Evolutionary conservation across 1,140 invertebrate species (phyloP).

Genomic region (Heliothis virescens): DNA sequence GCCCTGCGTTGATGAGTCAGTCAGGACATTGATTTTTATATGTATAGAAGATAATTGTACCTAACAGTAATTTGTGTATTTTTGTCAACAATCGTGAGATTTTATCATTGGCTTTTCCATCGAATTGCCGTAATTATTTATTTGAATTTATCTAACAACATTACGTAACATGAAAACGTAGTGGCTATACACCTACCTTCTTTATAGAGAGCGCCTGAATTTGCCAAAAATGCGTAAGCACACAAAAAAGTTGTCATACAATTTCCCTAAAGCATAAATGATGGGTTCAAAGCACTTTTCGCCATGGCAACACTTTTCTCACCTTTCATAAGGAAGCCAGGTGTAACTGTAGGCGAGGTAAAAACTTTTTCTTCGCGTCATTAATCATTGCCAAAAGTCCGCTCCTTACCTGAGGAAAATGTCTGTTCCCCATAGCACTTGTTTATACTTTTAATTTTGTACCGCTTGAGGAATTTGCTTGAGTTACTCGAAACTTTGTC

Average conservation of each 20-base stretch:
- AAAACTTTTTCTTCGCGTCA: slow-evolving; percentile 59
- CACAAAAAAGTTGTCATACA: slow-evolving; percentile 16
- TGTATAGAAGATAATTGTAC: too few relatives aligned
- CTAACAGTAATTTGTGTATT: too few relatives aligned
- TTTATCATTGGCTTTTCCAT: too few relatives aligned
- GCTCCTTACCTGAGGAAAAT: slow-evolving; percentile 37
- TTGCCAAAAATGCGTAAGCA: background rate
- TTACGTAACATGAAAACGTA: too few relatives aligned
- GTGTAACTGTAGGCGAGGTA: slow-evolving; percentile 46
- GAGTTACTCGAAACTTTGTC: slow-evolving; percentile 8
- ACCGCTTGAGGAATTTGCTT: slow-evolving; percentile 8
- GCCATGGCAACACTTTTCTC: slow-evolving; percentile 13
- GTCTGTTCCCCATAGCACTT: slow-evolving; percentile 29
- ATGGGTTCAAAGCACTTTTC: slow-evolving; percentile 25
- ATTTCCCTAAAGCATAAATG: slow-evolving; percentile 46
- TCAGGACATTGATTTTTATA: too few relatives aligned
- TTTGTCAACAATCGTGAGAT: too few relatives aligned
- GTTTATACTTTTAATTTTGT: slow-evolving; percentile 44
- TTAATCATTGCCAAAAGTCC: slow-evolving; percentile 69
- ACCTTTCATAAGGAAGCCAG: slow-evolving; percentile 22
- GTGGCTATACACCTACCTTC: background rate
- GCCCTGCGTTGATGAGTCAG: too few relatives aligned
- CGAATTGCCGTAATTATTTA: too few relatives aligned
- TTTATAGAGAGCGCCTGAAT: background rate
- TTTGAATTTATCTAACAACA: too few relatives aligned